phyloP scores from a whole-genome alignment of 2,797 vertebrate genomes.

The Mastacembelus armatus region DNA sequence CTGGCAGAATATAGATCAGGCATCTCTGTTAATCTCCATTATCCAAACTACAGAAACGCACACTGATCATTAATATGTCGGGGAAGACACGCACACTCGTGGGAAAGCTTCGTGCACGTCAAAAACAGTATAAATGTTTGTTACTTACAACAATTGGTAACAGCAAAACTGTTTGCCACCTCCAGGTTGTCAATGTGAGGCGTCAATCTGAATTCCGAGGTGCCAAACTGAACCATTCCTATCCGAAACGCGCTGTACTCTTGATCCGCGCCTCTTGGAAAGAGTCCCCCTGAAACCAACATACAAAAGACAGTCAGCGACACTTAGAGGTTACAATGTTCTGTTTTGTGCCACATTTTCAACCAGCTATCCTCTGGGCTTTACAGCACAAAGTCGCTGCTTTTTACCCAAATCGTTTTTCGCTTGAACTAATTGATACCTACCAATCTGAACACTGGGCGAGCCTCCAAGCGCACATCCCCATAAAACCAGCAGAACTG shows the following conservation, averaged over 20 bases:
- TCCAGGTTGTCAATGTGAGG: conserved; percentile 99
- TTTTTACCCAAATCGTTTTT: not conserved
- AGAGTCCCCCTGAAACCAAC: conserved; percentile 91
- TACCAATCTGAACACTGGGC: conserved; percentile 97
- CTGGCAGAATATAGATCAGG: conserved; percentile 40
- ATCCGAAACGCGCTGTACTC: conserved; percentile 99
- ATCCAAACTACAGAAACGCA: conserved; percentile 4
- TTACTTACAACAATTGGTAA: conserved; percentile 98
- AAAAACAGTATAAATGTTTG: not conserved
- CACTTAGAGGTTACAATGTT: not conserved
- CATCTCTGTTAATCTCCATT: conserved; percentile 9
- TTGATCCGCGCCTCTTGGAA: conserved; percentile 98
- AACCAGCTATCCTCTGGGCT: not conserved
- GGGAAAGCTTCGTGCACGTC: not conserved
- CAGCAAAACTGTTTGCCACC: conserved; percentile 98
- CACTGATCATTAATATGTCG: not conserved
- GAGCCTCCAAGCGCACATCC: conserved; percentile 91
- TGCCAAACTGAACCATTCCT: conserved; percentile 97
- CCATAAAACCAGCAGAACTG: conserved; percentile 91
- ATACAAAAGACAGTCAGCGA: conserved; percentile 30
- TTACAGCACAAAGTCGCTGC: not conserved
- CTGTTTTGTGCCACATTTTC: not conserved
- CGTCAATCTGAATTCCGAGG: conserved; percentile 95
- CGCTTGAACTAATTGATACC: conserved; percentile 60
- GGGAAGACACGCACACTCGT: not conserved